Conservation (phyloP, 1,140 invertebrate species). For the Papilio machaon region DNA sequence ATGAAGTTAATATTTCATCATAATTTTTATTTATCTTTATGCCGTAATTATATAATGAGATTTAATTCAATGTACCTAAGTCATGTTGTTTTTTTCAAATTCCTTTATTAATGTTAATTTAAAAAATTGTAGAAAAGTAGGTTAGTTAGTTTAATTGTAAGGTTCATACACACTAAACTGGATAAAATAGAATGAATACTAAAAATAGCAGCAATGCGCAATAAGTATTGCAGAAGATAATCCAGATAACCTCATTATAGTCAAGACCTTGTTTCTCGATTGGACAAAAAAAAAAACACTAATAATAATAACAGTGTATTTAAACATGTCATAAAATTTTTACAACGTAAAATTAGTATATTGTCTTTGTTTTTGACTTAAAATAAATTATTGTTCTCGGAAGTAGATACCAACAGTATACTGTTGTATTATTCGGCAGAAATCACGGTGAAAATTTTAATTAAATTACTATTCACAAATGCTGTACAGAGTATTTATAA, state of each 20-base stretch:
- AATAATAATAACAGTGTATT: background rate
- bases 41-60: background rate
- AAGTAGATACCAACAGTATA: background rate
- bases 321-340: background rate
- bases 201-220: slow-evolving; percentile 8
- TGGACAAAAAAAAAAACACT: background rate
- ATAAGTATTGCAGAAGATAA: slow-evolving; percentile 7
- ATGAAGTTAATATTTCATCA: background rate
- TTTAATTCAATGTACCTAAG: background rate
- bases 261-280: background rate
- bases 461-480: background rate
- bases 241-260: slow-evolving; percentile 19
- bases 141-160: background rate
- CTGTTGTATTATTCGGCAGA: background rate
- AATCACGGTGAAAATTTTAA: too few relatives aligned
- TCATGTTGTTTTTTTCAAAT: too few relatives aligned
- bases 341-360: background rate
- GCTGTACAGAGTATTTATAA: background rate
- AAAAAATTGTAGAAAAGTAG: too few relatives aligned
- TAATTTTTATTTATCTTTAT: background rate
- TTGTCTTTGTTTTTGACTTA: background rate
- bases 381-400: background rate
- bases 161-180: background rate
- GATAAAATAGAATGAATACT: background rate
- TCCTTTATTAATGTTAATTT: too few relatives aligned